Evolutionary conservation across 2,797 vertebrate genomes (phyloP).

Genomic region (Erpetoichthys calabaricus): DNA sequence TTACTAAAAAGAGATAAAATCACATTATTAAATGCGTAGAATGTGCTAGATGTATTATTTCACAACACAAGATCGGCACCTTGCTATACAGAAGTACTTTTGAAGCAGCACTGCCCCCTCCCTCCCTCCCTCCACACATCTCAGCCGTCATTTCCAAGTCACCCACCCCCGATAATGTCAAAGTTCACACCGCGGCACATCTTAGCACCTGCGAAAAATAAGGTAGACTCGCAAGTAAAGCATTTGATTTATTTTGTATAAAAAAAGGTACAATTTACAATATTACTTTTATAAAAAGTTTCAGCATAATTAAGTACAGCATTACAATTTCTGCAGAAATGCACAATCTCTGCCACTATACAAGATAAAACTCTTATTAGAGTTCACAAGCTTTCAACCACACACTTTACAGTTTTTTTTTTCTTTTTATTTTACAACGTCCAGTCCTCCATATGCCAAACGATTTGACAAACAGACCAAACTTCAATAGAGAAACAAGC

Average conservation of each 20-base stretch:
- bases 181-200: too few relatives aligned
- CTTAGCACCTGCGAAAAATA: too few relatives aligned
- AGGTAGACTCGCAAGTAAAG: conserved; percentile 48
- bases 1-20: too few relatives aligned
- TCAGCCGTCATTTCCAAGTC: too few relatives aligned
- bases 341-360: conserved; percentile 85
- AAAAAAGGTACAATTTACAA: conserved; percentile 97
- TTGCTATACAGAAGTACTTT: too few relatives aligned
- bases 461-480: conserved; percentile 69
- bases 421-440: conserved; percentile 51
- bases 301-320: conserved; percentile 96
- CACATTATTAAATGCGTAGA: too few relatives aligned
- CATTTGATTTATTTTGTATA: conserved; percentile 97
- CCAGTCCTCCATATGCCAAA: conserved; percentile 83
- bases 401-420: conserved; percentile 24
- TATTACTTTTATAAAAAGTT: conserved; percentile 99
- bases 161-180: too few relatives aligned
- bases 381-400: conserved; percentile 80
- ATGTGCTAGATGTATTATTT: too few relatives aligned
- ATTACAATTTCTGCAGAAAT: conserved; percentile 93
- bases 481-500: conserved; percentile 72
- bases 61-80: too few relatives aligned
- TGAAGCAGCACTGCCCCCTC: too few relatives aligned
- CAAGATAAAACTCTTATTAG: conserved; percentile 64
- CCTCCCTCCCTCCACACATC: too few relatives aligned